phyloP scores from a whole-genome alignment of 2,113 vertebrate species.

The Anoura caudifer region DNA sequence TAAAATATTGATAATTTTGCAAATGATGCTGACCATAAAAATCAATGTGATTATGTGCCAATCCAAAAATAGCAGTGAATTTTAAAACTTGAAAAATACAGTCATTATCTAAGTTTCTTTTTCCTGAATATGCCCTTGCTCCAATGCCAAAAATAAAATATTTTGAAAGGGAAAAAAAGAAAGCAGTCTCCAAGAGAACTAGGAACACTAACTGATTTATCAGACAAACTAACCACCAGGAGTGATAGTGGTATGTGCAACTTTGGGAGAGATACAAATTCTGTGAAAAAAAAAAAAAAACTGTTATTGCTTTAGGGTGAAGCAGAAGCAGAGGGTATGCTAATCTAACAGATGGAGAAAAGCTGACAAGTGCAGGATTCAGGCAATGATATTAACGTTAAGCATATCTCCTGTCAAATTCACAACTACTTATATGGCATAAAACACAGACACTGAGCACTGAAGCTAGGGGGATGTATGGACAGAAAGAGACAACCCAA shows the following conservation, averaged over 20 bases:
- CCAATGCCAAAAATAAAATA: constrained; percentile 13
- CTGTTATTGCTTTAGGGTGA: neutral
- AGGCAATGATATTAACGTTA: constrained; percentile 17
- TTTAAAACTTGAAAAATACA: neutral
- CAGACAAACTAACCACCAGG: neutral
- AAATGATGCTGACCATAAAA: neutral
- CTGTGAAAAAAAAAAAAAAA: constrained; percentile 47
- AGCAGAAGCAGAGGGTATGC: neutral
- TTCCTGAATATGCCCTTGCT: constrained; percentile 45
- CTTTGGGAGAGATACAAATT: neutral
- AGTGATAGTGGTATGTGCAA: neutral
- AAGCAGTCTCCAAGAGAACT: neutral
- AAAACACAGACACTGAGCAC: neutral
- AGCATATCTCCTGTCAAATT: constrained; percentile 33
- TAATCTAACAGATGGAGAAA: neutral
- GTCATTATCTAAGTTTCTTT: neutral
- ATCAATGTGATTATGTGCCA: neutral
- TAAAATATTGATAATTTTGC: constrained; percentile 34
- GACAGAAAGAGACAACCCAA: neutral
- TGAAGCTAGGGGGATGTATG: neutral
- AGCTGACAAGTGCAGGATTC: constrained; percentile 35
- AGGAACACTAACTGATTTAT: neutral
- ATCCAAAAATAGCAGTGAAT: neutral
- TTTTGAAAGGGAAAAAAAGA: constrained; percentile 9
- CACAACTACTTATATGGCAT: neutral